Percentiles rank a stretch among this genome's conserved stretches.
phyloP scores from a whole-genome alignment of 1,140 invertebrate genomes.

The Planococcus citri region DNA sequence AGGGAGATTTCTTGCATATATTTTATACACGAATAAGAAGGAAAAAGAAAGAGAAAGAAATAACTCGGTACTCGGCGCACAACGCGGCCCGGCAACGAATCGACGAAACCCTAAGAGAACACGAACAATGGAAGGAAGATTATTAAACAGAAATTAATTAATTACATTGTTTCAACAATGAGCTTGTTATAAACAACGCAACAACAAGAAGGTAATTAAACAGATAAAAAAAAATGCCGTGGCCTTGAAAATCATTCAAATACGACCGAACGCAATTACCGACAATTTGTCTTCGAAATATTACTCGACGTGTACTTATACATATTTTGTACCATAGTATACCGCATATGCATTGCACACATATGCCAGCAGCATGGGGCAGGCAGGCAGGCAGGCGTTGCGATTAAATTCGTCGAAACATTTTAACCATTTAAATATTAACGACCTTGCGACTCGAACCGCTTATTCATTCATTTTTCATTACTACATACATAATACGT shows the following conservation, averaged over 20 bases:
- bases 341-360: too few species aligned
- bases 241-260: neutral
- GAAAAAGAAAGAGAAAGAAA: too few species aligned
- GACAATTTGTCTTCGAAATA: neutral
- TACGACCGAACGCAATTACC: neutral
- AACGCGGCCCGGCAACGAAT: too few species aligned
- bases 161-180: neutral
- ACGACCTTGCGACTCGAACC: neutral
- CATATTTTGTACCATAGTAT: too few species aligned
- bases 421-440: neutral
- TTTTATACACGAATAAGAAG: too few species aligned
- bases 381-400: neutral
- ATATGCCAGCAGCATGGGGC: too few species aligned
- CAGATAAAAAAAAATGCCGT: neutral
- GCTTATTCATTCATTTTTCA: neutral
- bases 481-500: too few species aligned
- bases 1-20: too few species aligned
- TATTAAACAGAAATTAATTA: neutral
- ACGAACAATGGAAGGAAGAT: constrained; percentile 5
- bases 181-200: neutral
- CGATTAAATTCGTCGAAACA: neutral
- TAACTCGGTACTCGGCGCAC: too few species aligned
- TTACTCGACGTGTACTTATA: too few species aligned
- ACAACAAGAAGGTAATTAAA: neutral
- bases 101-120: too few species aligned